phyloP scores from a whole-genome alignment of 2,113 vertebrate genomes.

The Holacanthus passer region DNA sequence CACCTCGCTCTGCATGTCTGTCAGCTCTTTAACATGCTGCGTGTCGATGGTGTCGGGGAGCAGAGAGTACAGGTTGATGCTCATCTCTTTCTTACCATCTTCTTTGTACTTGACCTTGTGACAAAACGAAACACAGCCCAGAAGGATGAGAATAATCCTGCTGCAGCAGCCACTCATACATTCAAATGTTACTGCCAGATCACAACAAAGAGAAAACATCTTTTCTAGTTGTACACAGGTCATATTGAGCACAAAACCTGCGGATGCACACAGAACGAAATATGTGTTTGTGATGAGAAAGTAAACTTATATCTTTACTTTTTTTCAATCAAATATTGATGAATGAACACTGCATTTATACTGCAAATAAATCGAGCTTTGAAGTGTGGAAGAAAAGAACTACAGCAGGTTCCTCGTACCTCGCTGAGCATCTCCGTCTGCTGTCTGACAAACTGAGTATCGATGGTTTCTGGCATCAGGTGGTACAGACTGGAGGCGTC shows the following conservation, averaged over 20 bases:
- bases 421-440: constrained; percentile 65
- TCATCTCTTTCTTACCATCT: constrained; percentile 84
- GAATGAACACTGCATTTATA: too few species aligned
- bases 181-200: neutral
- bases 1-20: constrained; percentile 71
- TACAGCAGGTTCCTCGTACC: too few species aligned
- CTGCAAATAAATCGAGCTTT: neutral
- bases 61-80: constrained; percentile 84
- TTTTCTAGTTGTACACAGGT: too few species aligned
- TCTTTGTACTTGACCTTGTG: constrained; percentile 88
- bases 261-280: too few species aligned
- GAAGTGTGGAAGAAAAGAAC: too few species aligned
- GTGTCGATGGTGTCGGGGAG: constrained; percentile 90
- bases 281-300: too few species aligned
- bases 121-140: neutral
- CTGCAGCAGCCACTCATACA: neutral
- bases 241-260: too few species aligned
- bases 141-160: too few species aligned
- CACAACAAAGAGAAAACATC: neutral
- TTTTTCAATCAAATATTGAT: too few species aligned
- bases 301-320: too few species aligned
- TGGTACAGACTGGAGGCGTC: constrained; percentile 55
- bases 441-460: constrained; percentile 52
- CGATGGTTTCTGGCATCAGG: constrained; percentile 69
- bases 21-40: constrained; percentile 86